Evolutionary conservation across 2,888 invertebrate species (phyloP).

Genomic region (Tyria jacobaeae): DNA sequence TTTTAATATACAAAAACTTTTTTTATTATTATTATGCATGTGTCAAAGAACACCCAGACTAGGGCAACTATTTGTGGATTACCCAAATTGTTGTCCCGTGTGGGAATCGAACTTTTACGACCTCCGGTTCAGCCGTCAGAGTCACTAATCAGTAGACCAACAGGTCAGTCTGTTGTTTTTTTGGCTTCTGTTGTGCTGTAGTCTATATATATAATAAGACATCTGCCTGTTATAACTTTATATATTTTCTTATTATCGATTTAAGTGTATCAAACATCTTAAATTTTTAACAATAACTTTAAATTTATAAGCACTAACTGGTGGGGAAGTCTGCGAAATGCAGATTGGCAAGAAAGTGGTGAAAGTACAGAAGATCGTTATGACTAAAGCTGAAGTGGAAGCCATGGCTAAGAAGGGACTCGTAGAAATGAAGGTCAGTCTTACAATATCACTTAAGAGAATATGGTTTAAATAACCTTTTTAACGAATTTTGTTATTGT

Average conservation of each 20-base stretch:
- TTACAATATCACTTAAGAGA: neutral
- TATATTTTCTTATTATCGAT: neutral
- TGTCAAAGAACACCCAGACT: too few species aligned
- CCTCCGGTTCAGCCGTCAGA: too few species aligned
- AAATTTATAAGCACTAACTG: conserved; percentile 49
- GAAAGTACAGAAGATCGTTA: conserved; percentile 88
- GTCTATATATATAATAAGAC: too few species aligned
- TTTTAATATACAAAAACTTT: neutral
- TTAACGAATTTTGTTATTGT: too few species aligned
- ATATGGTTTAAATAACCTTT: neutral
- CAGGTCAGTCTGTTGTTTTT: too few species aligned
- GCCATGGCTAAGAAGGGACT: conserved; percentile 89
- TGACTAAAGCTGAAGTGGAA: conserved; percentile 89
- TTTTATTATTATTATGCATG: too few species aligned
- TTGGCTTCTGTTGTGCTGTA: too few species aligned
- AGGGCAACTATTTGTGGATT: too few species aligned
- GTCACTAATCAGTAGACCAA: too few species aligned
- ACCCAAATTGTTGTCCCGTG: too few species aligned
- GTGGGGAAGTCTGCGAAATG: conserved; percentile 79
- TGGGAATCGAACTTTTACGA: too few species aligned
- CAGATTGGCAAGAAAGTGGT: conserved; percentile 88
- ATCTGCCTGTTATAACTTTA: too few species aligned
- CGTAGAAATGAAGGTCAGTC: conserved; percentile 85
- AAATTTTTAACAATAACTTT: neutral
- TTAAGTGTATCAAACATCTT: neutral